phyloP scores from a whole-genome alignment of 2,888 invertebrate genomes.

The Cerastis leucographa region DNA sequence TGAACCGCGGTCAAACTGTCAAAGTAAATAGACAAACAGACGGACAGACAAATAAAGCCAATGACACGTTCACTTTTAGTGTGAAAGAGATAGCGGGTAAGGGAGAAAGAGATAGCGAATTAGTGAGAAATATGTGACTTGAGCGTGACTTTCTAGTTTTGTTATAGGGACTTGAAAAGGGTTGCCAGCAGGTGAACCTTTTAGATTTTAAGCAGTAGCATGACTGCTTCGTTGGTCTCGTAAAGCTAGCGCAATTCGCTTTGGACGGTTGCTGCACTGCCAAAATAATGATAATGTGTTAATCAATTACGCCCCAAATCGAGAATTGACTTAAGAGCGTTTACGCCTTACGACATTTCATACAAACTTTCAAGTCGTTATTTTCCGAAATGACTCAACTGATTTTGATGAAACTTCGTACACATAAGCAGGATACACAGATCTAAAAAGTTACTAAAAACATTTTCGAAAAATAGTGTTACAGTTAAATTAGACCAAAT shows the following conservation, averaged over 20 bases:
- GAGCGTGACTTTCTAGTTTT: constrained; percentile 45
- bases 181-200: neutral
- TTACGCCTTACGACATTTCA: no score
- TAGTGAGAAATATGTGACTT: constrained; percentile 59
- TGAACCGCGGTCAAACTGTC: constrained; percentile 65
- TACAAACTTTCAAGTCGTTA: no score
- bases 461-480: no score
- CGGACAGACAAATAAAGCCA: constrained; percentile 67
- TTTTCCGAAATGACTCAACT: no score
- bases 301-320: neutral
- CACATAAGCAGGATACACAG: no score
- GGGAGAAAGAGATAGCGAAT: constrained; percentile 58
- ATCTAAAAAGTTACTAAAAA: no score
- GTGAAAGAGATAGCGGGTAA: constrained; percentile 58
- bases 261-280: neutral
- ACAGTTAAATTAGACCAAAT: no score
- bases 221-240: no score
- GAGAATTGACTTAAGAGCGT: neutral
- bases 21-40: constrained; percentile 64
- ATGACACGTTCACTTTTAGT: constrained; percentile 70
- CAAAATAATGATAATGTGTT: neutral
- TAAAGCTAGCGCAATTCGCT: no score
- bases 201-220: neutral
- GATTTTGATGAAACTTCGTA: no score
- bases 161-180: neutral